Evolutionary conservation across 2,113 vertebrate species (phyloP).

Genomic region (Tragelaphus strepsiceros): DNA sequence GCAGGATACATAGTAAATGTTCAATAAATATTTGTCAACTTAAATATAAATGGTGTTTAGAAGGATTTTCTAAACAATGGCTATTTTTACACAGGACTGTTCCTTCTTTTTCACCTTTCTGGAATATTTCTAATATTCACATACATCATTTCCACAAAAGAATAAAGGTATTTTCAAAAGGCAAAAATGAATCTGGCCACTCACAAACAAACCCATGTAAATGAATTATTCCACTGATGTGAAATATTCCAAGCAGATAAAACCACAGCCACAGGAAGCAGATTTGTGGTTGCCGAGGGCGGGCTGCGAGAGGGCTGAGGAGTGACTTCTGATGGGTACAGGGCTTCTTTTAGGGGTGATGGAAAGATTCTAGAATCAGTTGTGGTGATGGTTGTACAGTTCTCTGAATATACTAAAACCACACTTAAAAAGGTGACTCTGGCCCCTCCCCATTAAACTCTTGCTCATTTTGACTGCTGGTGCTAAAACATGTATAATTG

Average conservation of each 20-base stretch:
- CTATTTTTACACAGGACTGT: background rate
- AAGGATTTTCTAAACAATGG: slow-evolving; percentile 7
- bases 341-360: background rate
- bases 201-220: background rate
- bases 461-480: background rate
- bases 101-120: background rate
- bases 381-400: background rate
- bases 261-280: background rate
- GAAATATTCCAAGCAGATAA: background rate
- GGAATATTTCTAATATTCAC: background rate
- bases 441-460: background rate
- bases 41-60: background rate
- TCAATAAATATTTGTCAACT: background rate
- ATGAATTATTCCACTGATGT: background rate
- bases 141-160: background rate
- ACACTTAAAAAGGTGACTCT: background rate
- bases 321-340: no score
- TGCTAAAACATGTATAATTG: background rate
- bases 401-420: background rate
- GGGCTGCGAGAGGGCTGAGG: background rate
- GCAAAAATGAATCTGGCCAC: background rate
- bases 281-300: background rate
- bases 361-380: background rate
- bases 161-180: background rate
- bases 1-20: background rate